Base-by-base conservation (phyloP, 2,888 invertebrate genomes). In the Tanaodytes sp. region DNA sequence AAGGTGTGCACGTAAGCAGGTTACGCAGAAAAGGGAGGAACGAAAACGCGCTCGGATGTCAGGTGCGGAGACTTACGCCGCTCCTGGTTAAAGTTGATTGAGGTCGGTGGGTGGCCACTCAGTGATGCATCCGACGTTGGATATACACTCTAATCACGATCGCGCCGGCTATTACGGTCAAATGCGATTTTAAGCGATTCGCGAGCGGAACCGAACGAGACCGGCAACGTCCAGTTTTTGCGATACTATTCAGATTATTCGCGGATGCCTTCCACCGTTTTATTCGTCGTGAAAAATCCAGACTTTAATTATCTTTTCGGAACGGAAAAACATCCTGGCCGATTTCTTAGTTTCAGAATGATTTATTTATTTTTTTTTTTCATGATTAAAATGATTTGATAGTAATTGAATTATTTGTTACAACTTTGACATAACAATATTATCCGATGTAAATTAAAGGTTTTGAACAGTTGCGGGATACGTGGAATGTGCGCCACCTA, bases 21-120 rank as follows among this genome's bases (percentile, higher is more conserved):
- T 55, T 55, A 42, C 14, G 20, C 57, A 46, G 58, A 58, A 65
- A 31, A 33, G 37, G 51, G 42, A 39, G 58, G 46, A 33, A 36
- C 39, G 52, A 58, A 39, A 8, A 4, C 18, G 31, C 30, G 42
- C 39, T 11, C 19, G 36, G 51, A 46, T 57, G 67, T 57, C 61
- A 67, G 55, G 67, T 67, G 61, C 45, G 55, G 61, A 62, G 49
- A 51, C 43, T 62, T 57, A 68, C 67, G 55, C 59, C 66, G 66
- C 59, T 61, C 49, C 61, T 30, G 61, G 55, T 55, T 61, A 57
- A 61, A 75, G 77, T 80, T 82, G 81, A 82, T 81, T 79, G 80
- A 81, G 78, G 81, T 78, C 78, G 78, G 81, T 82, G 82, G 80
- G 82, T 81, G 82, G 82, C 77, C 80, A 75, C 75, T 74, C 64